Evolutionary conservation across 2,797 vertebrate genomes (phyloP), one percentile per base, ranked within the genome.

Genomic region (Leptoclinus maculatus): DNA sequence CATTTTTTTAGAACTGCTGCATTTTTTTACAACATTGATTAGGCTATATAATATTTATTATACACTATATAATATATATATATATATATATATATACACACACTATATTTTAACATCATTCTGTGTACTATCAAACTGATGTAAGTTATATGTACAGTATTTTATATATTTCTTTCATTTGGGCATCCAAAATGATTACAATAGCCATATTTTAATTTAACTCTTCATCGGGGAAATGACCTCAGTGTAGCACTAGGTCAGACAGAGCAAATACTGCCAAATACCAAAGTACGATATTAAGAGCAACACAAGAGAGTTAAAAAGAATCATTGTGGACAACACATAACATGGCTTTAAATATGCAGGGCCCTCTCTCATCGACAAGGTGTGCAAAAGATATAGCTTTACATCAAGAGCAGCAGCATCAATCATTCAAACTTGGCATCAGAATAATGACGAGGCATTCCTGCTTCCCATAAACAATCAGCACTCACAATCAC

Each of bases 391-490:
- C 36, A 53, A 23, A 5, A 71, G 78, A 87, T 71, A 80, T 23
- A 39, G 21, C 64, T 82, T 71, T 56, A 32, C 72, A 66, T 78
- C 59, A 75, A 66, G 23, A 77, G 79, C n/a, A 41, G 54, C 7
- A 59, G n/a, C 65, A 73, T 67, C 64, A 76, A 38, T 83, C 78
- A 80, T 56, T 80, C 29, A 88, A 51, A 83, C 53, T 65, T 8
- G 63, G 34, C 70, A 70, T 34, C 71, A 39, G 56, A 79, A 76
- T 76, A 84, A 79, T 71, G 80, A 67, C 25, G 5, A 25, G 60
- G 63, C 67, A 49, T 78, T 73, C 56, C 43, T 54, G 19, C 29
- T 39, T 54, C 47, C 77, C 74, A 68, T 66, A 76, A 89, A 87
- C 80, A 87, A 87, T 67, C 76, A 64, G 7, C 77, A 23, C 69